A percentile compares a stretch with the other conserved stretches of the same genome.
phyloP scores from a whole-genome alignment of 2,797 vertebrate genomes.

The Sebastes itinus region DNA sequence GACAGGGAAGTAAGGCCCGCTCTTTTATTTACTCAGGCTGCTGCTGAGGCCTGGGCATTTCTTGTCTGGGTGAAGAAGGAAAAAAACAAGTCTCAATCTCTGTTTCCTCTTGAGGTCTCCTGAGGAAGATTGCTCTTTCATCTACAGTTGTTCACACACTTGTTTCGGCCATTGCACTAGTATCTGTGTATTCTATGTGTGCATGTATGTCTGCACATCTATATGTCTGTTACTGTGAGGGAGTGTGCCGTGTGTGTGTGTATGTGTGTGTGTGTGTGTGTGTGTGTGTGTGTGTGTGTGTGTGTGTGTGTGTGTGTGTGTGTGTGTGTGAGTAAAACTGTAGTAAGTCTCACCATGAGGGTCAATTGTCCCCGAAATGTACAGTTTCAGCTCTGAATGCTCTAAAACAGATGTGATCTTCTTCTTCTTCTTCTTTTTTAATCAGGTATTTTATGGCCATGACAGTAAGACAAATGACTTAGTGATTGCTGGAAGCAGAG shows the following conservation, averaged over 20 bases:
- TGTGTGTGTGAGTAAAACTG: background rate
- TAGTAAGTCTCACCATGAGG: background rate
- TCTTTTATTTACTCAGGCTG: slow-evolving; percentile 99
- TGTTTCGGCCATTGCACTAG: slow-evolving; percentile 88
- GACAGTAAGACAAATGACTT: background rate
- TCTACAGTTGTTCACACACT: slow-evolving; percentile 97
- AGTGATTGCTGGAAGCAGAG: background rate
- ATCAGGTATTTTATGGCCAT: background rate
- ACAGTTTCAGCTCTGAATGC: background rate
- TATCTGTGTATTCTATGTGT: slow-evolving; percentile 55
- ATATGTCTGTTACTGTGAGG: slow-evolving; percentile 37
- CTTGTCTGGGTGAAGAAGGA: slow-evolving; percentile 94
- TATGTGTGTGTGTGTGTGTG: slow-evolving; percentile 10
- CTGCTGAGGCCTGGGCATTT: slow-evolving; percentile 94
- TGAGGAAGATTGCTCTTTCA: slow-evolving; percentile 86
- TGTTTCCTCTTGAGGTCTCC: slow-evolving; percentile 77
- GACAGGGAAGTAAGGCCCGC: slow-evolving; percentile 94
- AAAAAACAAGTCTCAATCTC: slow-evolving; percentile 78
- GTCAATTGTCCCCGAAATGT: background rate
- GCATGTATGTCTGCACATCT: slow-evolving; percentile 51
- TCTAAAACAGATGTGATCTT: slow-evolving; percentile 1
- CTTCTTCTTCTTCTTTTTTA: background rate
- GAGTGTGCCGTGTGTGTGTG: slow-evolving; percentile 14
- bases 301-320: background rate
- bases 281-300: slow-evolving; percentile 14